These are phyloP conservation scores for Carassius carassius DNA, from an alignment of 2,113 vertebrate genomes.

Conservation along the genomic window DNA sequence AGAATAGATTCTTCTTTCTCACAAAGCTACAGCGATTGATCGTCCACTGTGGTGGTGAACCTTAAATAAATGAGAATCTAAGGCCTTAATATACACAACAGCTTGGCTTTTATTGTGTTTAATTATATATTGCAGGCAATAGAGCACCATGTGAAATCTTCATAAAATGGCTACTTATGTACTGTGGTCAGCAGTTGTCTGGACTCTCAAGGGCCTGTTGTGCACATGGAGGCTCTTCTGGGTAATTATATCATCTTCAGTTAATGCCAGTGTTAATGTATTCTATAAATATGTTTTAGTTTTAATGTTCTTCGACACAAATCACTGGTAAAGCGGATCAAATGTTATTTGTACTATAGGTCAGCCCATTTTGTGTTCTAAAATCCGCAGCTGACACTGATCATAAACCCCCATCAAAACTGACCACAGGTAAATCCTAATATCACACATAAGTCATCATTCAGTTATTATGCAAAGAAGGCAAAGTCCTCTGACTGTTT, in stretches of 20 bases:
- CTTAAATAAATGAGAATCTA: background rate
- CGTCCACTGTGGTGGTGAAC: background rate
- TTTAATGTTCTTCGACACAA: background rate
- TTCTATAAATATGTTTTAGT: background rate
- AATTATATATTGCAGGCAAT: background rate
- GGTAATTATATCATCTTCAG: conserved; percentile 60
- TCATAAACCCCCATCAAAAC: conserved; percentile 36
- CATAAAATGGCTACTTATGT: conserved; percentile 59
- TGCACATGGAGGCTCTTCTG: conserved; percentile 76
- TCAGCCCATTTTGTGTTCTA: conserved; percentile 73
- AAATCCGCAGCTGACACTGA: conserved; percentile 48
- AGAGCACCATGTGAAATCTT: conserved; percentile 54
- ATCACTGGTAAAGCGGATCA: background rate
- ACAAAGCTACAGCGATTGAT: background rate
- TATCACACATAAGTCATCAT: background rate
- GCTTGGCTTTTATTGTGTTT: background rate
- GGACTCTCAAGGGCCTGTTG: conserved; percentile 71
- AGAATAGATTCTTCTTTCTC: background rate
- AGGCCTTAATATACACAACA: background rate
- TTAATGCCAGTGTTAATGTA: background rate
- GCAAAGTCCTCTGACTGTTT: background rate
- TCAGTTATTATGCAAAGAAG: background rate
- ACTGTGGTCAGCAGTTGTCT: conserved; percentile 62
- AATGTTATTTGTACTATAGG: conserved; percentile 58
- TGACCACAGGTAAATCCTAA: conserved; percentile 53